A percentile compares a stretch with the other conserved stretches of the same genome.
These are phyloP conservation scores for Columbina picui DNA, from an alignment of 2,113 vertebrate genomes.

Conservation along the genomic window DNA sequence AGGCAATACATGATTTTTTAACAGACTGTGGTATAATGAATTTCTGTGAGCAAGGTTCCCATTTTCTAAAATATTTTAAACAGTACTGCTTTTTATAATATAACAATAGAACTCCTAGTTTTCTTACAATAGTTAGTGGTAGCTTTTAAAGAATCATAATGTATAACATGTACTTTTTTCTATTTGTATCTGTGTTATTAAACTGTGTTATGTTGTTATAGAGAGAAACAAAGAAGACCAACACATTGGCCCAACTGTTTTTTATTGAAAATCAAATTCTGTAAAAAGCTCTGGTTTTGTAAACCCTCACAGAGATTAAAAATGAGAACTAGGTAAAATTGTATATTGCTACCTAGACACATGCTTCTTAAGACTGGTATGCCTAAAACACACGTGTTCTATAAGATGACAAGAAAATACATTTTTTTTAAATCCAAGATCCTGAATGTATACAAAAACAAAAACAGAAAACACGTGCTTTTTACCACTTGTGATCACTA, in stretches of 20 bases:
- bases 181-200: neutral
- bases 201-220: neutral
- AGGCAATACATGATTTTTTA: slow-evolving; percentile 7
- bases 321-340: neutral
- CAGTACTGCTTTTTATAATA: neutral
- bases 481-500: neutral
- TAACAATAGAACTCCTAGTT: neutral
- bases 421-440: neutral
- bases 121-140: neutral
- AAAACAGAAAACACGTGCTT: neutral
- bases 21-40: neutral
- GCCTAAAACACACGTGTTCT: neutral
- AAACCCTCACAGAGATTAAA: neutral
- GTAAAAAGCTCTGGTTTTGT: neutral
- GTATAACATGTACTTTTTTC: neutral
- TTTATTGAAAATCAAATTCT: neutral
- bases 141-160: neutral
- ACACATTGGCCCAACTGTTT: neutral
- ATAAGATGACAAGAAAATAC: neutral
- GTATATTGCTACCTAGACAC: neutral
- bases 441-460: neutral
- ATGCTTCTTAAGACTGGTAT: neutral
- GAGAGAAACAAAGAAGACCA: neutral
- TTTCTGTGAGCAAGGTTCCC: neutral
- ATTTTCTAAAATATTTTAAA: slow-evolving; percentile 24